phyloP scores from a whole-genome alignment of 2,888 invertebrate species.

The Tachina grossa region DNA sequence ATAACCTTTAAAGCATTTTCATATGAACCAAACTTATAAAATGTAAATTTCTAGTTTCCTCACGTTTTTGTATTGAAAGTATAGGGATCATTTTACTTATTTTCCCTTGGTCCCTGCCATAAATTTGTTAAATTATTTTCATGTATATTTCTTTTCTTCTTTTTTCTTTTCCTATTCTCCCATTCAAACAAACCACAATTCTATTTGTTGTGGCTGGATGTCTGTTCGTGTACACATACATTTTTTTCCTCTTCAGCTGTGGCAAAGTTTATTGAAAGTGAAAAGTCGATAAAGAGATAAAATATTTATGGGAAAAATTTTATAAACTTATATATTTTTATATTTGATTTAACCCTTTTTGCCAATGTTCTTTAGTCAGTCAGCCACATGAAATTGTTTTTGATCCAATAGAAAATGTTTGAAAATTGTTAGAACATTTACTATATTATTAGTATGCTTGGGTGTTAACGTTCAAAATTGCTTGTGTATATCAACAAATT shows the following conservation, averaged over 20 bases:
- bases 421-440: constrained; percentile 45
- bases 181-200: constrained; percentile 46
- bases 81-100: constrained; percentile 46
- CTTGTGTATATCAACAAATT: not conserved
- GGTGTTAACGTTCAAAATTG: not conserved
- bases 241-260: not conserved
- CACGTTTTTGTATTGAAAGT: constrained; percentile 67
- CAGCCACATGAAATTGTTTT: constrained; percentile 33
- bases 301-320: constrained; percentile 65
- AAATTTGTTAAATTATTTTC: constrained; percentile 42
- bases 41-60: constrained; percentile 51
- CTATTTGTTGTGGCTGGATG: constrained; percentile 48
- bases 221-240: not conserved
- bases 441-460: not conserved
- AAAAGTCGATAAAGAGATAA: constrained; percentile 71
- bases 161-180: not conserved
- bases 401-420: constrained; percentile 46
- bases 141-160: constrained; percentile 6
- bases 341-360: constrained; percentile 11
- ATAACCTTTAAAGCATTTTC: not conserved
- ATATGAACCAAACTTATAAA: not conserved
- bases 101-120: constrained; percentile 22
- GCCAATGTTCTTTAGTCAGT: constrained; percentile 25
- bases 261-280: constrained; percentile 66
- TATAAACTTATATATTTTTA: constrained; percentile 46